Conservation (phyloP, 2,888 invertebrate genomes). For the Alsophila aescularia region DNA sequence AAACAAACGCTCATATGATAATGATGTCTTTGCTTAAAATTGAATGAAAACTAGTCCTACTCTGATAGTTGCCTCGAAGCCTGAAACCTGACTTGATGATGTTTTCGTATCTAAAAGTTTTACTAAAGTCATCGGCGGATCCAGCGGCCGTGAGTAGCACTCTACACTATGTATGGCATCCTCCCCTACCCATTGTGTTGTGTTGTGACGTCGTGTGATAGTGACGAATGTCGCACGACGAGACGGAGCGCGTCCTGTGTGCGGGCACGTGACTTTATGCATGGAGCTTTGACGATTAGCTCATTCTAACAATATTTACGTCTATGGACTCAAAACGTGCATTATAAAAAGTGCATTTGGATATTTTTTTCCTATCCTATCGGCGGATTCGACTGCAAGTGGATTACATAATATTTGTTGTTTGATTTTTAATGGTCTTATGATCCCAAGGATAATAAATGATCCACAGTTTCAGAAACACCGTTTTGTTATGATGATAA, state of each 20-base stretch:
- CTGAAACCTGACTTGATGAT: no score
- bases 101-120: no score
- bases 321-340: background rate
- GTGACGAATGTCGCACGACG: constrained; percentile 55
- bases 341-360: background rate
- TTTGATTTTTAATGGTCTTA: no score
- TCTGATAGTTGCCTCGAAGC: no score
- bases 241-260: constrained; percentile 36
- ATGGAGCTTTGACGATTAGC: constrained; percentile 26
- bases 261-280: constrained; percentile 52
- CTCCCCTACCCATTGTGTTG: constrained; percentile 25
- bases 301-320: background rate
- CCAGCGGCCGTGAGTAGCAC: constrained; percentile 10
- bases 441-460: no score
- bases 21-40: no score
- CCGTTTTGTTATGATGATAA: no score
- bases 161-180: constrained; percentile 14
- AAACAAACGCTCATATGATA: no score
- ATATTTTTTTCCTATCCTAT: background rate
- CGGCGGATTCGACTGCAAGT: no score
- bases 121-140: background rate
- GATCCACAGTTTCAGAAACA: no score
- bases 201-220: constrained; percentile 43
- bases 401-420: no score
- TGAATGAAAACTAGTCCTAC: no score